Conservation (phyloP, 2,888 invertebrate species). For the Pyrrhosoma nymphula region DNA sequence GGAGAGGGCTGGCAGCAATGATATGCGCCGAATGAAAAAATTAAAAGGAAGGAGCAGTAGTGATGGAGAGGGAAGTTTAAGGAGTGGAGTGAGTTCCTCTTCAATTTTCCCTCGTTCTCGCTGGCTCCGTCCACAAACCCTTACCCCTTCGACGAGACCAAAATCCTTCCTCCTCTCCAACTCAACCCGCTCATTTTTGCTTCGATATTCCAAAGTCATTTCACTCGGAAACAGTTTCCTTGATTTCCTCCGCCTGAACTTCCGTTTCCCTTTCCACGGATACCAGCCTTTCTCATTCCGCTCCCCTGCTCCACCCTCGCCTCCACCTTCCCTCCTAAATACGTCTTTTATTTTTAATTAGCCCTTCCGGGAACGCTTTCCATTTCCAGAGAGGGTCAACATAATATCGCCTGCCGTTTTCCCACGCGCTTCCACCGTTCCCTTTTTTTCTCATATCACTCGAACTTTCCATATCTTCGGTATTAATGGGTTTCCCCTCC, state of each 20-base stretch:
- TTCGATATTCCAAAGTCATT: conserved; percentile 10
- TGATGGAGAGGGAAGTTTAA: neutral
- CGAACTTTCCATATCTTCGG: conserved; percentile 3
- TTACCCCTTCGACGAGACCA: neutral
- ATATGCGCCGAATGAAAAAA: neutral
- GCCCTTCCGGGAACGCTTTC: conserved; percentile 44
- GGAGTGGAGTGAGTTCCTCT: neutral
- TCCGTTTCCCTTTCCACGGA: neutral
- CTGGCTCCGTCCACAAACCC: neutral
- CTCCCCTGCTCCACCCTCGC: neutral
- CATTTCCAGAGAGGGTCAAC: conserved; percentile 33
- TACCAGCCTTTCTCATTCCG: neutral
- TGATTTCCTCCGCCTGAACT: neutral
- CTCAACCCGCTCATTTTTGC: neutral
- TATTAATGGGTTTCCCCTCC: neutral
- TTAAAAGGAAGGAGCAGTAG: neutral
- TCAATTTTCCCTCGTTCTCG: neutral
- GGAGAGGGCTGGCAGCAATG: neutral
- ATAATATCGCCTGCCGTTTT: conserved; percentile 9
- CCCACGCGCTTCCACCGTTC: neutral
- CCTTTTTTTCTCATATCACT: neutral
- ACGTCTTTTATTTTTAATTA: conserved; percentile 45
- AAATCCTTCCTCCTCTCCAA: neutral
- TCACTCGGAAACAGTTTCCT: conserved; percentile 7
- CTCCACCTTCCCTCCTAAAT: neutral